Evolutionary conservation across 2,888 invertebrate genomes (phyloP).

Genomic region (Chironomus riparius): DNA sequence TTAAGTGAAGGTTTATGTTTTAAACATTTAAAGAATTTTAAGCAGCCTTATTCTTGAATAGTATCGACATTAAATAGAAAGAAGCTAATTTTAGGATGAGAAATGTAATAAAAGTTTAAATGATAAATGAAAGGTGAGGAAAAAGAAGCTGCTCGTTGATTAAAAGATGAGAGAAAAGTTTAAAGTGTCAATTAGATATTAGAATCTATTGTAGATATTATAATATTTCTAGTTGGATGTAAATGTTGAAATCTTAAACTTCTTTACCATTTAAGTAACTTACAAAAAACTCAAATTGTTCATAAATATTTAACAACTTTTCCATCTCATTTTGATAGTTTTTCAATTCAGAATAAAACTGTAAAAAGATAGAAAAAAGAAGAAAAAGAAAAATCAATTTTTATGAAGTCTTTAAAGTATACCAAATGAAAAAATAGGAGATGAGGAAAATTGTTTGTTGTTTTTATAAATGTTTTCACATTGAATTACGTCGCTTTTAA

Average conservation of each 20-base stretch:
- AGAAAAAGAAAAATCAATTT: background rate
- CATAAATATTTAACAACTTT: too few species aligned
- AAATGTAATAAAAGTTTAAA: background rate
- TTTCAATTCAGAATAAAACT: too few species aligned
- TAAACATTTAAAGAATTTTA: slow-evolving; percentile 7
- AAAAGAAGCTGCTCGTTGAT: background rate
- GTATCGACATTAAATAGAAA: background rate
- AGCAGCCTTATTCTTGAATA: background rate
- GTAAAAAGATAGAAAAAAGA: too few species aligned
- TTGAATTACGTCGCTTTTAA: background rate
- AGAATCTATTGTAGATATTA: too few species aligned
- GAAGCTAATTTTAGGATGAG: background rate
- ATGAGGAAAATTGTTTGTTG: background rate
- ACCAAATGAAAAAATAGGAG: too few species aligned
- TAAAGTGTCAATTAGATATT: background rate
- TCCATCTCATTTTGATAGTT: too few species aligned
- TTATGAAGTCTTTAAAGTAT: background rate
- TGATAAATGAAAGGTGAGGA: background rate
- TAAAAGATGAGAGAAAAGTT: background rate
- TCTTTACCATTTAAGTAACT: too few species aligned
- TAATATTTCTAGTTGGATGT: too few species aligned
- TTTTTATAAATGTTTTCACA: background rate
- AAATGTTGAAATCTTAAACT: too few species aligned
- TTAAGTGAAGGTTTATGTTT: slow-evolving; percentile 10
- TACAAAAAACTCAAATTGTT: too few species aligned